phyloP scores from a whole-genome alignment of 2,888 invertebrate species.

The Bugulina stolonifera region DNA sequence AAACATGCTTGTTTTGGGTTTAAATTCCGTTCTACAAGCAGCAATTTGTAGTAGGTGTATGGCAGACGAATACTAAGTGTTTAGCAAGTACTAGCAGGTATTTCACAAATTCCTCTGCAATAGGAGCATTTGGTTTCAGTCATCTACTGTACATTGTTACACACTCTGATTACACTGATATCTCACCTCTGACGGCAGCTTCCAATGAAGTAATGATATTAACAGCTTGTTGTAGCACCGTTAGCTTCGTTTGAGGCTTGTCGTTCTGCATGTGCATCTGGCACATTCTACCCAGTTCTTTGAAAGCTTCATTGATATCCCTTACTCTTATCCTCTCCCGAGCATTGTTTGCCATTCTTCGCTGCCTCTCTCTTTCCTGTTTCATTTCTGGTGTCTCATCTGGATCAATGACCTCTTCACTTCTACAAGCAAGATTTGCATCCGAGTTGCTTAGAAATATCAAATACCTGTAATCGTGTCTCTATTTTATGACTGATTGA shows the following conservation, averaged over 20 bases:
- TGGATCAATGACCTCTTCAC: constrained; percentile 34
- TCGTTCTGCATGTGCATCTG: constrained; percentile 85
- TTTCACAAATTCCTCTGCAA: no score
- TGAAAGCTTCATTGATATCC: constrained; percentile 96
- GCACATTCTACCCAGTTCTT: constrained; percentile 96
- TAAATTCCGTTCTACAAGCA: constrained; percentile 69
- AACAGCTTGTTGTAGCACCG: constrained; percentile 96
- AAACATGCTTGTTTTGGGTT: constrained; percentile 98
- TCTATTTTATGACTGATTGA: no score
- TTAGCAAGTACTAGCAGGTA: no score
- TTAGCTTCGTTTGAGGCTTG: constrained; percentile 95
- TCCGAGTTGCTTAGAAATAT: no score
- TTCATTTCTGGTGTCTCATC: constrained; percentile 73
- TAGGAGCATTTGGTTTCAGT: no score
- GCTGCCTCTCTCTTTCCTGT: constrained; percentile 86
- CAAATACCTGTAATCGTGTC: no score
- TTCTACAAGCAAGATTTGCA: constrained; percentile 6
- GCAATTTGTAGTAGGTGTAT: no score
- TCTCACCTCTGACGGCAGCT: constrained; percentile 86
- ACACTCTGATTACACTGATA: no score
- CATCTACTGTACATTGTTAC: no score
- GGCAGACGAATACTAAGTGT: no score
- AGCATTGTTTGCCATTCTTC: constrained; percentile 97
- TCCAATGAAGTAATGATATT: constrained; percentile 96
- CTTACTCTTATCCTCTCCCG: constrained; percentile 96